Evolutionary conservation across 1,140 invertebrate species (phyloP).

Genomic region (Littorina saxatilis): DNA sequence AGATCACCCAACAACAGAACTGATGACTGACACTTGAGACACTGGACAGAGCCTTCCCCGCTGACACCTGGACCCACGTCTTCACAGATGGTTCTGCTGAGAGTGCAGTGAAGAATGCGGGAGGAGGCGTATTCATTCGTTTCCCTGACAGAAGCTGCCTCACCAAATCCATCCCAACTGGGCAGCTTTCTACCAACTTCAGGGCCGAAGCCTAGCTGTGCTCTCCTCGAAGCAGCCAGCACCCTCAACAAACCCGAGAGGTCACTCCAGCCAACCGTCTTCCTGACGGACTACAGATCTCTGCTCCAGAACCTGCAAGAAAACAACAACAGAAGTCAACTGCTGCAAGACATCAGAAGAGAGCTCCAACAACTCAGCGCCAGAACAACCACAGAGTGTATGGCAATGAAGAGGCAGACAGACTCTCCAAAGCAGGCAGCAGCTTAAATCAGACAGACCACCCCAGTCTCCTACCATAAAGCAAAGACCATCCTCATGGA

Average conservation of each 20-base stretch:
- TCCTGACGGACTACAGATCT: too few species aligned
- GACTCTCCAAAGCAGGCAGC: slow-evolving; percentile 4
- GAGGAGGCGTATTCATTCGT: neutral
- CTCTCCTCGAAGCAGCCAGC: too few species aligned
- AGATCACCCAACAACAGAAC: neutral
- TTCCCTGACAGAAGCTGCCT: neutral
- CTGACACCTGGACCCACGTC: neutral
- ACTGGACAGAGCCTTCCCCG: too few species aligned
- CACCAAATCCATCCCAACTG: too few species aligned
- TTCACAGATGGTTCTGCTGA: slow-evolving; percentile 2
- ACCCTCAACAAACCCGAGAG: neutral
- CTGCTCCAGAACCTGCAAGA: too few species aligned
- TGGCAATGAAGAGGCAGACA: neutral
- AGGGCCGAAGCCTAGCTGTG: slow-evolving; percentile 9
- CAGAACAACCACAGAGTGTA: neutral
- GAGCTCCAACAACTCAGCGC: too few species aligned
- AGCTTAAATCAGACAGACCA: too few species aligned
- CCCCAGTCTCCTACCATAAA: too few species aligned
- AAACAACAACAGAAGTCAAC: too few species aligned
- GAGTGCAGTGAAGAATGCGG: slow-evolving; percentile 11
- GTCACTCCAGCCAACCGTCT: neutral
- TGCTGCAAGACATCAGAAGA: too few species aligned
- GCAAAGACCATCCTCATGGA: too few species aligned
- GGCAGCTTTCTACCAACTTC: neutral
- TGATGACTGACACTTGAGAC: neutral